These are phyloP conservation scores for Lysandra coridon DNA, from an alignment of 2,888 invertebrate genomes.

Conservation along the genomic window DNA sequence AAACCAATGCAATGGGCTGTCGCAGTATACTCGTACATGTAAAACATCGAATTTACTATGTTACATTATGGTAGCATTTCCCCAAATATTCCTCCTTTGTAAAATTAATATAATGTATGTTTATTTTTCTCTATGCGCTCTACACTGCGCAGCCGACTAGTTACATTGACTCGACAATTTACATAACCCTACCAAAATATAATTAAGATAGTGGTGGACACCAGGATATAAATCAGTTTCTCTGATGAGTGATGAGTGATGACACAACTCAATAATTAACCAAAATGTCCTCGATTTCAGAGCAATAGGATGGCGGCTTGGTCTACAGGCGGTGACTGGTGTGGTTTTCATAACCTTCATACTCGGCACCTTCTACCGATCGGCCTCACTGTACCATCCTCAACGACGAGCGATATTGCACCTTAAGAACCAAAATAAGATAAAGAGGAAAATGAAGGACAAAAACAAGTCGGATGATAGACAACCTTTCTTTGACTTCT, in stretches of 20 bases:
- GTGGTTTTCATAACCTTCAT: constrained; percentile 91
- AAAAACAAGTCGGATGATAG: constrained; percentile 88
- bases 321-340: constrained; percentile 92
- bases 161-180: not conserved
- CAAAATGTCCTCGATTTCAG: constrained; percentile 66
- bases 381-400: constrained; percentile 93
- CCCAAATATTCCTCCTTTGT: not conserved
- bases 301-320: constrained; percentile 89
- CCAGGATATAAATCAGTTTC: not conserved
- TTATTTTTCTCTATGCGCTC: no score
- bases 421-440: constrained; percentile 88
- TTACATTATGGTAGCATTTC: not conserved
- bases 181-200: not conserved
- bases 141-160: no score
- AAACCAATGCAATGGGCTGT: not conserved
- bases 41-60: not conserved
- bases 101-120: no score
- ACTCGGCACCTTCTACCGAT: constrained; percentile 92
- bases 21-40: not conserved
- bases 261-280: not conserved
- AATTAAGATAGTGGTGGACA: not conserved
- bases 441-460: constrained; percentile 89
- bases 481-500: constrained; percentile 92
- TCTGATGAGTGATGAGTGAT: not conserved
- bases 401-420: constrained; percentile 92